A percentile compares a stretch with the other conserved stretches of the same genome.
Conservation (phyloP, 1,140 invertebrate genomes). For the Marisa cornuarietis region DNA sequence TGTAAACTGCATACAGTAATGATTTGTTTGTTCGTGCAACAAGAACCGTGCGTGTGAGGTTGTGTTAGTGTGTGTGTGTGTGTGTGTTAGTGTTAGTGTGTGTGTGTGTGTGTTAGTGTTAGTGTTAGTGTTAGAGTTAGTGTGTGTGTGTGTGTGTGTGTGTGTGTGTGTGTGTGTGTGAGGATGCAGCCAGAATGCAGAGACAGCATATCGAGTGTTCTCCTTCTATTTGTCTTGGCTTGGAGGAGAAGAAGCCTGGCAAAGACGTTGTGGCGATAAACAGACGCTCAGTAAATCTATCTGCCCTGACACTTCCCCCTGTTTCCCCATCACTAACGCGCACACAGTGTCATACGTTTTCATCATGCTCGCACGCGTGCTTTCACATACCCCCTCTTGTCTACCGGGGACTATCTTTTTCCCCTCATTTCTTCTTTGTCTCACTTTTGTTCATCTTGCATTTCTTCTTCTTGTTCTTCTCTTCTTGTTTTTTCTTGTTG, state of each 20-base stretch:
- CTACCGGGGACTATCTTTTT: not conserved
- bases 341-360: not conserved
- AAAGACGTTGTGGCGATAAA: too few species aligned
- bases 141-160: constrained; percentile 8
- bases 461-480: not conserved
- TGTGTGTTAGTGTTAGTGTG: not conserved
- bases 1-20: too few species aligned
- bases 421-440: not conserved
- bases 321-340: not conserved
- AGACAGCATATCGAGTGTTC: too few species aligned
- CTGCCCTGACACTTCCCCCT: not conserved
- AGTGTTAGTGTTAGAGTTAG: not conserved
- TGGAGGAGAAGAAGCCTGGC: too few species aligned
- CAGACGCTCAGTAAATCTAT: not conserved
- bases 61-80: not conserved
- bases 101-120: not conserved
- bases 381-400: not conserved
- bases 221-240: too few species aligned
- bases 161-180: not conserved
- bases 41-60: too few species aligned
- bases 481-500: not conserved
- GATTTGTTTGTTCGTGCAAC: too few species aligned
- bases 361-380: not conserved
- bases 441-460: not conserved
- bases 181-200: too few species aligned